A percentile compares a stretch with the other conserved stretches of the same genome.
Conservation (phyloP, 2,113 vertebrate species). For the Mus spicilegus region DNA sequence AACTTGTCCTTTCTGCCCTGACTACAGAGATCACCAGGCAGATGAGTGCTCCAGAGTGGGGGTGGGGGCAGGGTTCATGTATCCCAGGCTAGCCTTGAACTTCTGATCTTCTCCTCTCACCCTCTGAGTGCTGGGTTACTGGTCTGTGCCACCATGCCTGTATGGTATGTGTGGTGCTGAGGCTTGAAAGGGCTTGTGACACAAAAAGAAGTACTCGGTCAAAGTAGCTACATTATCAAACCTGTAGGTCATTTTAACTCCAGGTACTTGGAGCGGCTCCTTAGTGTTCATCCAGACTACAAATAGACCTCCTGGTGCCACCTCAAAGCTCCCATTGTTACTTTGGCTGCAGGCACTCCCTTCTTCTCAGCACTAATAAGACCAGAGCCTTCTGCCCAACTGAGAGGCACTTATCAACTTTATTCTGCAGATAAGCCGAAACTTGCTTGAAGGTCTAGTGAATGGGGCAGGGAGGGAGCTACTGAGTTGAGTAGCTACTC, state of each 20-base stretch:
- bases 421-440: background rate
- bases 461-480: rapidly evolving
- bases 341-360: background rate
- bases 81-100: background rate
- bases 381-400: background rate
- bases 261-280: background rate
- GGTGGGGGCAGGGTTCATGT: background rate
- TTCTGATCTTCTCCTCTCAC: background rate
- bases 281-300: background rate
- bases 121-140: background rate
- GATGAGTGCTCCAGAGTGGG: background rate
- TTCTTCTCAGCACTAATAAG: background rate
- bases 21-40: background rate
- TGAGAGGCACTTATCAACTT: background rate
- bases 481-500: background rate
- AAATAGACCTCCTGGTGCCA: rapidly evolving
- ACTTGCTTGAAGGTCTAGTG: too few relatives aligned
- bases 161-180: background rate
- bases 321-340: rapidly evolving
- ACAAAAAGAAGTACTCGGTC: background rate
- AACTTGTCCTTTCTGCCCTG: background rate
- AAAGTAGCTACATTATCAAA: background rate
- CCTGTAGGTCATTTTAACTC: background rate
- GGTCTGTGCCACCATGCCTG: background rate
- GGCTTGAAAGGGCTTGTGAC: background rate